Conservation (phyloP, 2,797 vertebrate genomes). For the Urosaurus nigricauda region DNA sequence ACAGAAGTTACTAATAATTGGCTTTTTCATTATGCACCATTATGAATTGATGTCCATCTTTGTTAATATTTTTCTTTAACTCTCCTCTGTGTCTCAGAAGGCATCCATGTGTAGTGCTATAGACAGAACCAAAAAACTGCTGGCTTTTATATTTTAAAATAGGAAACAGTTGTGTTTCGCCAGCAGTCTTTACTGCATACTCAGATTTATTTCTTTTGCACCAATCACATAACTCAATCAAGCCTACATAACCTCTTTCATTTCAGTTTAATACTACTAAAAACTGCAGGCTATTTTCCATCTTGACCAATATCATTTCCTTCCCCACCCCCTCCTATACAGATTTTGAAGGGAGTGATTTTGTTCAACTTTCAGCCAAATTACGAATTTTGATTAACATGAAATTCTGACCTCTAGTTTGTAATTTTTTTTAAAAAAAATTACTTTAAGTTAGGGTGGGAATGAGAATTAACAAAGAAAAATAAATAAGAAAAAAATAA, state of each 20-base stretch:
- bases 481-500: neutral
- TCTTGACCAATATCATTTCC: slow-evolving; percentile 1
- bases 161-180: neutral
- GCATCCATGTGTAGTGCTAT: neutral
- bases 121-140: neutral
- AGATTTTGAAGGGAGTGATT: neutral
- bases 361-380: neutral
- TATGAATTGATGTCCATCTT: neutral
- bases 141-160: slow-evolving; percentile 3
- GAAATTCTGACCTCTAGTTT: neutral
- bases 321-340: neutral
- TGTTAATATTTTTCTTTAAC: neutral
- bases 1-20: neutral
- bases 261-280: neutral
- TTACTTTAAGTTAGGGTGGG: too few relatives aligned
- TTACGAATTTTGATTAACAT: slow-evolving; percentile 7
- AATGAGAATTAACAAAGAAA: neutral
- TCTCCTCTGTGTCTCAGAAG: neutral
- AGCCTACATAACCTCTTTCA: neutral
- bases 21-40: neutral
- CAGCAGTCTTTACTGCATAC: neutral
- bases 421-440: neutral
- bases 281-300: neutral
- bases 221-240: neutral
- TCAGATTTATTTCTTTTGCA: neutral